Base-by-base conservation (phyloP, 1,140 invertebrate genomes). In the Drosophila quadrilineata region DNA sequence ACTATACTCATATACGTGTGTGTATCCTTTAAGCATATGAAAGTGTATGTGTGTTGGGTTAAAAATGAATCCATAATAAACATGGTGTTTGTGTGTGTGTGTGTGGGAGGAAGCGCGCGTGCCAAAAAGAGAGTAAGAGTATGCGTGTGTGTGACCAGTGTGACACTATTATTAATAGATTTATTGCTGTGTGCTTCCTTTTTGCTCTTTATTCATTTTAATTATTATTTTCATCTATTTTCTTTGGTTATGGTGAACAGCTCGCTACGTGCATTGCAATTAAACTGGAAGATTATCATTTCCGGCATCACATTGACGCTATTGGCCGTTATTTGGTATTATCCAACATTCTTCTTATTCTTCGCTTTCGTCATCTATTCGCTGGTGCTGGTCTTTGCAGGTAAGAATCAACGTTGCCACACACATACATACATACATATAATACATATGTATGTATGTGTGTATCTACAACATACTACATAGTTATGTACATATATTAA, bases 321-420 rank as follows among this genome's bases (percentile, higher is more conserved):
- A n/a, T 68, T 88, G 70, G 85, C 87, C 45, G 72, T 88, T 56
- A 82, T 89, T 69, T 89, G 86, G 79, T 89, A 87, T 72, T 89
- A 89, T 75, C 89, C 89, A 38, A 71, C 84, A 29, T 89, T 90
- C 38, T 89, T 89, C 53, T 74, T 89, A 29, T 82, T 90, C 52
- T 86, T 89, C 28, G 72, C 88, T 28, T 90, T 90, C 48, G 66
- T 80, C 24, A 59, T 88, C 19, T 90, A 90, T 50, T 89, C 89
- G 4, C 36, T 88, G 46, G 63, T 90, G 45, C 66, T 90, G 43
- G 74, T 89, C 6, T 66, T 82, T 60, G 71, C 70, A 49, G 88
- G 89, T 90, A 70, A 89, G 88, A 65, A n/a, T 46, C 24, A 41
- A 8, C 56, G 8, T 26, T 29, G 8, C 36, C 52, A 19, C 24